These are phyloP conservation scores for Hydriomena furcata DNA, from an alignment of 2,888 invertebrate genomes.

Conservation along the genomic window DNA sequence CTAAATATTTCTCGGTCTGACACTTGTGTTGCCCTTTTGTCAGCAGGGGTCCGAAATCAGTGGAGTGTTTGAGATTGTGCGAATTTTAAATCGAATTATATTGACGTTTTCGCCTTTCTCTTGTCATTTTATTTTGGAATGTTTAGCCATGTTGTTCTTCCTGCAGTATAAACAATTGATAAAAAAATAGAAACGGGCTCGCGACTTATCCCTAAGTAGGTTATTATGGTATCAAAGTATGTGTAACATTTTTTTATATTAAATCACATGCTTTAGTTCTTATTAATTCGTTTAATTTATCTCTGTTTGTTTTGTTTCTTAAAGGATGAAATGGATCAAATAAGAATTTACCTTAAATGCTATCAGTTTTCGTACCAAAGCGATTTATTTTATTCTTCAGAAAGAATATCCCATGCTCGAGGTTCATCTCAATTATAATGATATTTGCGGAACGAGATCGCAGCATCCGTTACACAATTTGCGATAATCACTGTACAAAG, in stretches of 20 bases:
- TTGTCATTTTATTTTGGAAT: constrained; percentile 15
- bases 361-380: no score
- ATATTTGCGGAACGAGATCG: constrained; percentile 52
- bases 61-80: constrained; percentile 35
- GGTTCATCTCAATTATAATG: constrained; percentile 45
- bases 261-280: neutral
- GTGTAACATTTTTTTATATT: no score
- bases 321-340: no score
- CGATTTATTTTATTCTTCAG: neutral
- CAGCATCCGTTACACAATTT: constrained; percentile 72
- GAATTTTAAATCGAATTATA: constrained; percentile 38
- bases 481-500: constrained; percentile 71
- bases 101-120: constrained; percentile 29
- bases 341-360: no score
- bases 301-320: no score
- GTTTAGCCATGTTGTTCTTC: no score
- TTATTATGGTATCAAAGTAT: no score
- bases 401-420: neutral
- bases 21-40: constrained; percentile 37
- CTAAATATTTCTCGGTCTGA: constrained; percentile 35
- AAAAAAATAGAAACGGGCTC: no score
- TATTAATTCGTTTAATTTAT: no score
- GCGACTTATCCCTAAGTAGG: no score
- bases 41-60: constrained; percentile 40
- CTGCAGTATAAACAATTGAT: no score